A percentile compares a stretch with the other conserved stretches of the same genome.
Evolutionary conservation across 23 tunicate genomes (phyloP).

Genomic region (Ciona savignyi): DNA sequence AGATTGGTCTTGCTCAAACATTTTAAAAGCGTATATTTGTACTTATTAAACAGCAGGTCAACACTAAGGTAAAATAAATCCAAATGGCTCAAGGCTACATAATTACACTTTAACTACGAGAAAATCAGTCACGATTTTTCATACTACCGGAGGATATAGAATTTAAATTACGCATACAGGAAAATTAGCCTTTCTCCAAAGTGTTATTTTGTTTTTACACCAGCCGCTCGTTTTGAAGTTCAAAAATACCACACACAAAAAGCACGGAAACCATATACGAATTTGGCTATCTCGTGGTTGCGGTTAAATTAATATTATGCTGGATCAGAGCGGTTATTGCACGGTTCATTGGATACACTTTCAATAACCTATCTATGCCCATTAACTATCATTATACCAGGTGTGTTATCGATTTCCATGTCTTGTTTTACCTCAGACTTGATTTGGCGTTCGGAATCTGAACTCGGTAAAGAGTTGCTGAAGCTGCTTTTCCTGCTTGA

Average conservation of each 20-base stretch:
- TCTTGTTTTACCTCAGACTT: constrained; percentile 6
- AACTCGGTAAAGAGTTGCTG: constrained; percentile 41
- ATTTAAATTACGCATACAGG: neutral
- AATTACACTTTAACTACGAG: neutral
- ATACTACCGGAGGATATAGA: neutral
- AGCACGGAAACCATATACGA: neutral
- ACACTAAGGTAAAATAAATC: too few species aligned
- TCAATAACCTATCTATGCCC: neutral
- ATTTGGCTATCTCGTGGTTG: neutral
- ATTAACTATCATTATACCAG: neutral
- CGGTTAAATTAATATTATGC: neutral
- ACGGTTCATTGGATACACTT: neutral
- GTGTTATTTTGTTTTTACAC: too few species aligned
- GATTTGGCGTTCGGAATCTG: constrained; percentile 36
- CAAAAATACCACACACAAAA: neutral
- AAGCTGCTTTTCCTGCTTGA: constrained; percentile 50
- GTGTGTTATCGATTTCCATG: neutral
- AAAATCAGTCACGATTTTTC: neutral
- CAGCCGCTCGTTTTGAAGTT: neutral
- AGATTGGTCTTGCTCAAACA: too few species aligned
- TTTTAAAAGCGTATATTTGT: too few species aligned
- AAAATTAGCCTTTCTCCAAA: neutral
- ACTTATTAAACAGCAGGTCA: too few species aligned
- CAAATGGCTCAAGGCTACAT: neutral
- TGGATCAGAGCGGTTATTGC: neutral